Conservation (phyloP, 1,140 invertebrate species). For the Diploscapter pachys region DNA sequence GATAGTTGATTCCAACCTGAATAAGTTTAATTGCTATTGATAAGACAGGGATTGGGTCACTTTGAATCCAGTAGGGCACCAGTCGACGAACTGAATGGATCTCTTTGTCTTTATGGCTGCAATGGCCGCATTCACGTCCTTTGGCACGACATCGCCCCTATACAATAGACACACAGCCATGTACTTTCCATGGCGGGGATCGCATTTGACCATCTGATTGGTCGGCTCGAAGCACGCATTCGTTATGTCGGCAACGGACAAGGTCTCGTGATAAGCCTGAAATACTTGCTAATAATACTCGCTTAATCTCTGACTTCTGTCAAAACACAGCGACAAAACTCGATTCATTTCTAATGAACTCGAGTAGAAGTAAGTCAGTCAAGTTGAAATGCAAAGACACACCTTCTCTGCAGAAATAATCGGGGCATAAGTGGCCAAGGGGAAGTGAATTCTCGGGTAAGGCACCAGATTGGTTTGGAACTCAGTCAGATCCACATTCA, state of each 20-base stretch:
- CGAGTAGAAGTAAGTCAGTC: too few species aligned
- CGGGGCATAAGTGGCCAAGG: constrained; percentile 41
- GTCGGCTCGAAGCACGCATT: constrained; percentile 71
- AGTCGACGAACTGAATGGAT: constrained; percentile 65
- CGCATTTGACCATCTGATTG: constrained; percentile 75
- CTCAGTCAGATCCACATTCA: constrained; percentile 80
- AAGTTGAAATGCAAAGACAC: too few species aligned
- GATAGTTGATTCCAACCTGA: constrained; percentile 57
- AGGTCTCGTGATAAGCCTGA: constrained; percentile 67
- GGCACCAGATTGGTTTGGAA: constrained; percentile 75
- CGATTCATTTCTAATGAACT: too few species aligned
- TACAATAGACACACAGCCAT: constrained; percentile 82
- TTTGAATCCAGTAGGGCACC: constrained; percentile 37
- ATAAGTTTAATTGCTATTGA: not conserved
- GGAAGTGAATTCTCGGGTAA: constrained; percentile 74
- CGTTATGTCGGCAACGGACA: constrained; percentile 67
- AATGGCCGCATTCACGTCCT: constrained; percentile 77
- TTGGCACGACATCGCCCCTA: constrained; percentile 71
- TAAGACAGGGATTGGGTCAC: not conserved
- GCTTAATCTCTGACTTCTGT: too few species aligned
- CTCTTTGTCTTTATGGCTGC: constrained; percentile 78
- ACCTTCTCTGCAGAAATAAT: constrained; percentile 42
- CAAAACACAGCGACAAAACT: too few species aligned
- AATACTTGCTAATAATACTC: too few species aligned
- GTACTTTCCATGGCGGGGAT: constrained; percentile 60